Base-by-base conservation (phyloP, 2,888 invertebrate genomes). In the Sialis fuliginosa region DNA sequence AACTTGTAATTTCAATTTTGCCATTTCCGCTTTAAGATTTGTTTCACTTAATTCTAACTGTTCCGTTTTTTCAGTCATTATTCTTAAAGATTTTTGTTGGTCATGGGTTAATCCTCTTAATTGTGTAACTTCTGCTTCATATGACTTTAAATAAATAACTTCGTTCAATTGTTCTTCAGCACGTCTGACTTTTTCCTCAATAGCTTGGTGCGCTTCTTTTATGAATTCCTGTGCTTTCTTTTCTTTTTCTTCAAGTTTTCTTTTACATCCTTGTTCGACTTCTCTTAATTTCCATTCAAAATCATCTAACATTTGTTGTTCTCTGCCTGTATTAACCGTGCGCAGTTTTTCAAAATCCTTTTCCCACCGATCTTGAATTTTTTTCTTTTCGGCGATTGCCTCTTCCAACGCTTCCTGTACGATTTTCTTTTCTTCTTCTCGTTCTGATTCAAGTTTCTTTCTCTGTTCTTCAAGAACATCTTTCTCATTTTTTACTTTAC, bases 281-380 rank as follows among this genome's bases (percentile, higher is more conserved):
- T 84, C 81, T 37, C 86, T 62, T 60, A 85, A 68, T 66, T 86
- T 84, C 85, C 85, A 87, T 67, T 87, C 86, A 64, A 85, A 86
- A 66, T 87, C 86, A 4, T 79, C 77, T 53, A 86, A 66, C 57
- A 86, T 70, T 48, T 77, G 70, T 56, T 84, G 82, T 44, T 86
- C 85, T 44, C 82, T 69, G 45, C 80, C 73, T 46, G 78, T 74
- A 33, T 77, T 79, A 41, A 79, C 75, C 0, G 78, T 77, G 3
- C 80, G 65, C 37, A 80, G 68, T 8, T 75, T 71, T 54, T 81
- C 79, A 64, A 81, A 78, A n/a, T 81, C 80, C 1, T 69, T 60
- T 6, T 78, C 73, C 74, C 77, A 81, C 62, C 72, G 72, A 39
- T 65, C 64, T 55, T 76, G 72, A 46, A 74, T 64, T 52, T 68